phyloP scores from a whole-genome alignment of 2,797 vertebrate species.

The Sebastes oblongus region DNA sequence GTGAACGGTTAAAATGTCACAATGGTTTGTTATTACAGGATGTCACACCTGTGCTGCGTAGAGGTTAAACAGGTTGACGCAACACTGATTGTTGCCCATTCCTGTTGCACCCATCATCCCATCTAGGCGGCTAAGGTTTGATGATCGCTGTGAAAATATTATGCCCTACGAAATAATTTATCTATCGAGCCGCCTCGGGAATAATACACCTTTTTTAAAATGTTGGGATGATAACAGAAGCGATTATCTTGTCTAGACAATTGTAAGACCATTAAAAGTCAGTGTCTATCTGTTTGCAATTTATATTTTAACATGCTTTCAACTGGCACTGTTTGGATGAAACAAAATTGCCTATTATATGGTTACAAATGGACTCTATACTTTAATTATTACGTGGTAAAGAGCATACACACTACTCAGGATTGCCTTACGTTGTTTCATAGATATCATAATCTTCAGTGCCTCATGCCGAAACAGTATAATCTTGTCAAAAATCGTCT shows the following conservation, averaged over 20 bases:
- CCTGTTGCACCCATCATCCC: slow-evolving; percentile 8
- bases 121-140: slow-evolving; percentile 2
- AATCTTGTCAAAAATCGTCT: slow-evolving; percentile 38
- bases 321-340: not conserved
- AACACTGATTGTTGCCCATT: slow-evolving; percentile 19
- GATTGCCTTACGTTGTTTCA: slow-evolving; percentile 12
- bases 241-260: slow-evolving; percentile 26
- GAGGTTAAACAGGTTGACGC: slow-evolving; percentile 52
- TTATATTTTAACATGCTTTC: not conserved
- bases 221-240: slow-evolving; percentile 8
- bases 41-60: slow-evolving; percentile 27
- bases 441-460: slow-evolving; percentile 11
- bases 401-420: not conserved
- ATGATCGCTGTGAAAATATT: slow-evolving; percentile 8
- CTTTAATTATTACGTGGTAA: not conserved
- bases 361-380: not conserved
- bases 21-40: slow-evolving; percentile 42
- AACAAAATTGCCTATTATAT: not conserved
- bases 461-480: slow-evolving; percentile 13
- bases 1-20: slow-evolving; percentile 34
- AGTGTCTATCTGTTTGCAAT: slow-evolving; percentile 3
- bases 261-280: not conserved
- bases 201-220: slow-evolving; percentile 1
- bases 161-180: slow-evolving; percentile 17
- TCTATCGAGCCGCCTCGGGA: not conserved